These are phyloP conservation scores for Tonatia bakeri DNA, from an alignment of 2,113 vertebrate genomes.

Conservation along the genomic window DNA sequence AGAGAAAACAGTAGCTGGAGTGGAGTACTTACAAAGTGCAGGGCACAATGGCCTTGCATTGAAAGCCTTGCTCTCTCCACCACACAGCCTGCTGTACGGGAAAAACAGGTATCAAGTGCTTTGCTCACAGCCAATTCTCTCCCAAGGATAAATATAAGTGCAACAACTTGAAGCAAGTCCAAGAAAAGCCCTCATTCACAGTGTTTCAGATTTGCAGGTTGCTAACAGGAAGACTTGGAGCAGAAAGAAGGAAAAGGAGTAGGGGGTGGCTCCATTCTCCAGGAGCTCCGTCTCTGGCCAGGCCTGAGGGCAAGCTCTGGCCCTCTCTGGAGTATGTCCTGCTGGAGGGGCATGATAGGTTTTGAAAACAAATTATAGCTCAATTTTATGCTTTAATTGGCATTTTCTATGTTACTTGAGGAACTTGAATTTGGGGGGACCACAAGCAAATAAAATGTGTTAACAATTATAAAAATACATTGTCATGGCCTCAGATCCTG, in stretches of 20 bases:
- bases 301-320: neutral
- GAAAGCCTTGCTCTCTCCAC: neutral
- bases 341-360: accelerated
- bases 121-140: neutral
- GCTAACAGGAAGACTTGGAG: neutral
- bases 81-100: neutral
- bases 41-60: neutral
- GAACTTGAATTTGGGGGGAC: neutral
- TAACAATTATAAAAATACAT: neutral
- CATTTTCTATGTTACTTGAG: neutral
- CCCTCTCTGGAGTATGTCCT: neutral
- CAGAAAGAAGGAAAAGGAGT: neutral
- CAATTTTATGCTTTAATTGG: neutral
- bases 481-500: neutral
- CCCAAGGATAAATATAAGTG: neutral
- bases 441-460: neutral
- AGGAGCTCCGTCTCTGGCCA: neutral
- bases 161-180: neutral
- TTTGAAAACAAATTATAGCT: neutral
- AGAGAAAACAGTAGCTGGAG: neutral
- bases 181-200: neutral
- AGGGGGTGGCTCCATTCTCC: neutral
- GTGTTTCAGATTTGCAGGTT: neutral
- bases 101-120: neutral
- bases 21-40: neutral